Evolutionary conservation across 1,140 invertebrate genomes (phyloP), one percentile per base, ranked within the genome.

Genomic region (Helicoverpa armigera): DNA sequence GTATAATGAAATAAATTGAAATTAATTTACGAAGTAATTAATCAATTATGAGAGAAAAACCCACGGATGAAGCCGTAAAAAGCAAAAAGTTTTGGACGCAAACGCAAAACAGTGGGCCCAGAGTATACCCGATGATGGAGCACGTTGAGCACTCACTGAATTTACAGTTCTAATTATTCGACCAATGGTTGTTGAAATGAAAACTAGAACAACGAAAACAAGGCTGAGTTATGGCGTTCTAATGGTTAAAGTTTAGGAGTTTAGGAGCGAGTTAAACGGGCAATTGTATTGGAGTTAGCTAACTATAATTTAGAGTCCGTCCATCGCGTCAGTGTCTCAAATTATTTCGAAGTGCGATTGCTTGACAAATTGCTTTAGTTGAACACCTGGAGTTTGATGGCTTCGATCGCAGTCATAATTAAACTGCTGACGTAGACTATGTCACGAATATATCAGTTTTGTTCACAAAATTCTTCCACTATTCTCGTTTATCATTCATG

Each of bases 181-280:
- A 51, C 18, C n/a, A 60, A 67, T 78, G 76, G 63, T 48, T 70
- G 65, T 58, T 60, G 18, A 79, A 76, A 63, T 76, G 56, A 63
- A 61, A 76, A 76, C 56, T 61, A 61, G 74, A 76, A 35, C 74
- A 76, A 65, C 65, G 65, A 60, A 67, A 79, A 70, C 77, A 29
- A 7, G 50, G 29, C 51, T 79, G 81, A 79, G 70, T 79, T 79
- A 82, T 81, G 60, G 51, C 60, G 69, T 79, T 80, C 58, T 84
- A 87, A 87, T 87, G 84, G 81, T 54, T 79, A 73, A 83, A 87
- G 82, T 82, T 83, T 31, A 11, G 18, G 58, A 82, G 81, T 81
- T 69, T 81, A 51, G 63, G 79, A 76, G 65, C 65, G 61, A 85
- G 75, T 82, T 82, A 80, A 83, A 80, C 77, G 60, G 78, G 80